Evolutionary conservation across 1,140 invertebrate genomes (phyloP).

Genomic region (Megalopta genalis): DNA sequence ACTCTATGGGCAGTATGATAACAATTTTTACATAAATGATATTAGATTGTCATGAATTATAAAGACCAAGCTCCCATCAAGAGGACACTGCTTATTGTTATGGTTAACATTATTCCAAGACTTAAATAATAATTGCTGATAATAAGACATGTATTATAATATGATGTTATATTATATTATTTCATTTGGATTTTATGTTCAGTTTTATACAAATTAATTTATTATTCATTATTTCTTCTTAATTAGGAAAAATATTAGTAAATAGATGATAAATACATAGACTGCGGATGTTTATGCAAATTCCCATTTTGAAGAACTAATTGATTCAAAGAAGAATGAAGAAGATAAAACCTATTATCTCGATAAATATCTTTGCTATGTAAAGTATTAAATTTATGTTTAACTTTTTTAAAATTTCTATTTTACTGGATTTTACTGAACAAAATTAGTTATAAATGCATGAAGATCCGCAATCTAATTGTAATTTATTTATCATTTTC

Average conservation of each 20-base stretch:
- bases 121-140: background rate
- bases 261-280: constrained; percentile 23
- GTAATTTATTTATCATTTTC: constrained; percentile 11
- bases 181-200: constrained; percentile 14
- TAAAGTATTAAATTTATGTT: constrained; percentile 10
- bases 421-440: background rate
- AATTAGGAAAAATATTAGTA: constrained; percentile 15
- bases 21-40: background rate
- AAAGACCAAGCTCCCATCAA: background rate
- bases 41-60: background rate
- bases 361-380: too few species aligned
- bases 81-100: background rate
- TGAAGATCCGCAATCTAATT: too few species aligned
- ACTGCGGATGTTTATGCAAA: too few species aligned
- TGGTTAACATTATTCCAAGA: constrained; percentile 11
- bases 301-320: background rate
- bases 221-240: background rate
- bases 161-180: constrained; percentile 1
- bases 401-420: constrained; percentile 2
- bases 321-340: too few species aligned
- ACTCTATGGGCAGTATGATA: too few species aligned
- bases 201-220: constrained; percentile 1
- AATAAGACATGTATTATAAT: constrained; percentile 2
- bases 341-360: too few species aligned
- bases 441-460: background rate